Evolutionary conservation across 2,888 invertebrate species (phyloP).

Genomic region (Marasmarcha lunaedactyla): DNA sequence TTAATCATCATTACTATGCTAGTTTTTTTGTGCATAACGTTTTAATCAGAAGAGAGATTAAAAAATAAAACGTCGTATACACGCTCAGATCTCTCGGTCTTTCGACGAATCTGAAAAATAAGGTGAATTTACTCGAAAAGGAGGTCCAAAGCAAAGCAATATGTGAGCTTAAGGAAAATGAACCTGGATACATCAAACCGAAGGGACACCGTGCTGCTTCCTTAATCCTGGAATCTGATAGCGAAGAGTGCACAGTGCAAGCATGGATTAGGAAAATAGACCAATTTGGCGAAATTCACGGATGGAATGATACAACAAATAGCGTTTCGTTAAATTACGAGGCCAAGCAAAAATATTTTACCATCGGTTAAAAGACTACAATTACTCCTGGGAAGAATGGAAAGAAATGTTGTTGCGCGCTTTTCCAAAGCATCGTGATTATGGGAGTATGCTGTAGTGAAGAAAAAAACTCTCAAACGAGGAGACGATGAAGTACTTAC

Average conservation of each 20-base stretch:
- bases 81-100: too few species aligned
- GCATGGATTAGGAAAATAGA: slow-evolving; percentile 17
- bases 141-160: too few species aligned
- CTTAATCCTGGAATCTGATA: slow-evolving; percentile 13
- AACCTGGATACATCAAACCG: too few species aligned
- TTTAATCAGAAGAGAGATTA: too few species aligned
- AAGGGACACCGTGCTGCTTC: slow-evolving; percentile 9
- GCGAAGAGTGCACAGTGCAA: slow-evolving; percentile 11
- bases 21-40: too few species aligned
- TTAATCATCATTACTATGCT: too few species aligned
- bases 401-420: slow-evolving; percentile 18
- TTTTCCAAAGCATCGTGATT: slow-evolving; percentile 20
- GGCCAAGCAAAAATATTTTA: slow-evolving; percentile 20
- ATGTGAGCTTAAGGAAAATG: too few species aligned
- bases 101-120: too few species aligned
- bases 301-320: slow-evolving; percentile 17
- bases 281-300: slow-evolving; percentile 16
- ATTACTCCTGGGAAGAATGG: slow-evolving; percentile 21
- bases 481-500: slow-evolving; percentile 21
- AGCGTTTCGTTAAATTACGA: slow-evolving; percentile 16
- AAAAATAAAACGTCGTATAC: too few species aligned
- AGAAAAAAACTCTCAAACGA: slow-evolving; percentile 16
- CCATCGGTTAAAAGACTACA: slow-evolving; percentile 18
- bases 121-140: too few species aligned
- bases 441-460: slow-evolving; percentile 12